Conservation (phyloP, 2,113 vertebrate species). For the Phrynosoma blainvillii region DNA sequence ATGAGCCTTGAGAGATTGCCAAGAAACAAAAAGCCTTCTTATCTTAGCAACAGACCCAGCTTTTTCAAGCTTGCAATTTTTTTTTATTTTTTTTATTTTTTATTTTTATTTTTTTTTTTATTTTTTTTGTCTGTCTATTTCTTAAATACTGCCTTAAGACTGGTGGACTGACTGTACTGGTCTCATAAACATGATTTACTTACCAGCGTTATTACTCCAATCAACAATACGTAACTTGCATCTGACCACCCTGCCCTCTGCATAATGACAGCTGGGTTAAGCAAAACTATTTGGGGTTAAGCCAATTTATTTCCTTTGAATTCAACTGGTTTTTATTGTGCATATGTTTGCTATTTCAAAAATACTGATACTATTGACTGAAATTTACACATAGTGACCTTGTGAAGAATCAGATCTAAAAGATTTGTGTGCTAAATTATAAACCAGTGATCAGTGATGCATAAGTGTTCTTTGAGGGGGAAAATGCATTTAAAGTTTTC, state of each 20-base stretch:
- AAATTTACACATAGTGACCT: rapidly evolving
- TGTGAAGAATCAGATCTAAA: rapidly evolving
- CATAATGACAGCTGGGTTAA: constrained; percentile 1
- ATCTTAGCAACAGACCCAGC: neutral
- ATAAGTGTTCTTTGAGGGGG: constrained; percentile 19
- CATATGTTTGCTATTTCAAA: too few species aligned
- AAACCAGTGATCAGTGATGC: constrained; percentile 54
- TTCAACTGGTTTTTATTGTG: neutral
- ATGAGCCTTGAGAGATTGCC: neutral
- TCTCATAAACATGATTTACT: constrained; percentile 25
- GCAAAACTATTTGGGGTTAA: constrained; percentile 9
- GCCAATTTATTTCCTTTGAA: constrained; percentile 9
- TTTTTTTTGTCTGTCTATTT: too few species aligned
- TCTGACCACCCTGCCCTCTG: neutral
- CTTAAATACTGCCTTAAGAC: neutral
- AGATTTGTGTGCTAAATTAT: neutral
- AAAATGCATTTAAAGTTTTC: constrained; percentile 44
- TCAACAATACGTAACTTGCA: neutral
- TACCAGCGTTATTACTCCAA: constrained; percentile 2
- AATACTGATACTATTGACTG: neutral
- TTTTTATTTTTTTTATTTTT: too few species aligned
- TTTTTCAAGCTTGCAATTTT: neutral
- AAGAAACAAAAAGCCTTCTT: constrained; percentile 17
- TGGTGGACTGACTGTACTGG: neutral
- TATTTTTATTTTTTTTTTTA: too few species aligned